These are phyloP conservation scores for Endomychus coccineus DNA, from an alignment of 2,888 invertebrate species.

Conservation along the genomic window DNA sequence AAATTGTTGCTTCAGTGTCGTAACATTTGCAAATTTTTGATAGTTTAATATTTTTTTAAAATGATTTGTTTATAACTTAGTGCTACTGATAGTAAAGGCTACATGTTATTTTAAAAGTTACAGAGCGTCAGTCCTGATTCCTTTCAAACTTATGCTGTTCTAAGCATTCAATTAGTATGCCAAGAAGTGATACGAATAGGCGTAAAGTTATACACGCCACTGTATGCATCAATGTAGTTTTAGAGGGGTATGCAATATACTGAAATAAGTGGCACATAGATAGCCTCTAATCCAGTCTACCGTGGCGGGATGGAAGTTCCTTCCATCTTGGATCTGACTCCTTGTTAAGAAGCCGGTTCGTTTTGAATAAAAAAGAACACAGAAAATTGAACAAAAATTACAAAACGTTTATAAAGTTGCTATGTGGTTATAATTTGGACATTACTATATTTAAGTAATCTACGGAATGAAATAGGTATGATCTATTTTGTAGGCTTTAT, in stretches of 20 bases:
- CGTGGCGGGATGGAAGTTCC: constrained; percentile 59
- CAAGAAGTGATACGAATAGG: too few species aligned
- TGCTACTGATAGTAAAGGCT: too few species aligned
- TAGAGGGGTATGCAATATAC: constrained; percentile 49
- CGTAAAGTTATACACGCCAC: constrained; percentile 37
- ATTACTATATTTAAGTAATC: constrained; percentile 52
- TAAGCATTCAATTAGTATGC: too few species aligned
- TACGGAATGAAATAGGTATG: constrained; percentile 70
- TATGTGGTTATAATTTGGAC: constrained; percentile 35
- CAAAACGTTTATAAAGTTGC: constrained; percentile 25
- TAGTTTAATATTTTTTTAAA: too few species aligned
- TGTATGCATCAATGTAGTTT: constrained; percentile 50
- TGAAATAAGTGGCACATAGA: constrained; percentile 39
- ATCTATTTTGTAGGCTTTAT: constrained; percentile 42
- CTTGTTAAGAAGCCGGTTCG: constrained; percentile 64
- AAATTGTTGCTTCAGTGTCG: too few species aligned
- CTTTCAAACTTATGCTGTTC: too few species aligned
- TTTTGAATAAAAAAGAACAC: constrained; percentile 42
- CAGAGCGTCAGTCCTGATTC: too few species aligned
- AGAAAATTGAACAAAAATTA: constrained; percentile 27
- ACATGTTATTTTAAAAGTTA: too few species aligned
- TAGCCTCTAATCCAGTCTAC: constrained; percentile 46
- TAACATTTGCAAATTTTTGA: too few species aligned
- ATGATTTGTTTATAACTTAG: too few species aligned
- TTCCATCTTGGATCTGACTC: constrained; percentile 74